These are phyloP conservation scores for Musca vetustissima DNA, from an alignment of 1,140 invertebrate genomes.

Conservation along the genomic window DNA sequence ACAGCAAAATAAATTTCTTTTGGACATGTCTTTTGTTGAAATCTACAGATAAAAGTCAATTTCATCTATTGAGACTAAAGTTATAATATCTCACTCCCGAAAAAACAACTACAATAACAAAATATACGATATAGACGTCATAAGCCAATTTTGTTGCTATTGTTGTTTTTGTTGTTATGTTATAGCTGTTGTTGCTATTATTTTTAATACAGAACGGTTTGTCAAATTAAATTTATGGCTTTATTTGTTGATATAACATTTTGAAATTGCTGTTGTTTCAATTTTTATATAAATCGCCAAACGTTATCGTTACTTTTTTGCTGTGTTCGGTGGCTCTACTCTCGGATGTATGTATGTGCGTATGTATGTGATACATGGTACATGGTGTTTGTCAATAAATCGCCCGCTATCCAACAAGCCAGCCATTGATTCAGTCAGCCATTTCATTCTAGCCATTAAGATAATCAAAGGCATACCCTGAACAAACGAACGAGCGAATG, in stretches of 20 bases:
- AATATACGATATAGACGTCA: background rate
- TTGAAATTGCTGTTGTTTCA: conserved; percentile 19
- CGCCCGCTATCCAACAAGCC: no score
- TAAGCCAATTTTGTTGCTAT: background rate
- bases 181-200: background rate
- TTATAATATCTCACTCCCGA: background rate
- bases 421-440: no score
- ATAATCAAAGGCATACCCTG: conserved; percentile 5
- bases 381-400: no score
- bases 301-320: background rate
- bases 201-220: conserved; percentile 7
- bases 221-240: conserved; percentile 22
- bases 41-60: conserved; percentile 22
- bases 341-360: no score
- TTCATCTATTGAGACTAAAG: conserved; percentile 7
- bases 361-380: no score
- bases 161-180: background rate
- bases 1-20: conserved; percentile 13
- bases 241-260: conserved; percentile 21
- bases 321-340: background rate
- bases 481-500: background rate
- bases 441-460: conserved; percentile 6
- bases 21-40: conserved; percentile 14
- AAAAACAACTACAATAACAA: no score
- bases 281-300: conserved; percentile 6